Evolutionary conservation across 2,888 invertebrate genomes (phyloP).

Genomic region (Cephus sareptanus): DNA sequence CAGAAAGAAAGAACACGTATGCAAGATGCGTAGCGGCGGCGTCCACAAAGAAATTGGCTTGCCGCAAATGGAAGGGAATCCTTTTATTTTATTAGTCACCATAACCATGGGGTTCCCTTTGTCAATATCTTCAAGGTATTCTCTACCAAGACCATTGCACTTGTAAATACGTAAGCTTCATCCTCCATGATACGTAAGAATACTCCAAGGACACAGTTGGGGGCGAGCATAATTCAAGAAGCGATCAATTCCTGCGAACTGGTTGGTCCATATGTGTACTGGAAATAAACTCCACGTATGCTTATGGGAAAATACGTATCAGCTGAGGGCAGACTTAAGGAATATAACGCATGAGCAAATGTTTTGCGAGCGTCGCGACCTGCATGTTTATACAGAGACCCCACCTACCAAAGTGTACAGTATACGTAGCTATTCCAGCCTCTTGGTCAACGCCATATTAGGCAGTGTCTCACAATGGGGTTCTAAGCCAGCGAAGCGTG

Average conservation of each 20-base stretch:
- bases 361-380: not conserved
- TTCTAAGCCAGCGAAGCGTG: slow-evolving; percentile 18
- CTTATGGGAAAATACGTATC: not conserved
- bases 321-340: not conserved
- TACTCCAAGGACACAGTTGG: not conserved
- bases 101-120: not conserved
- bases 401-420: not conserved
- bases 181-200: not conserved
- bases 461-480: slow-evolving; percentile 21
- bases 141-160: not conserved
- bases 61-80: slow-evolving; percentile 15
- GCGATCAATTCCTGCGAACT: not conserved
- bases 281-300: not conserved
- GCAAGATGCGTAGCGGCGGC: slow-evolving; percentile 29
- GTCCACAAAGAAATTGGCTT: slow-evolving; percentile 26
- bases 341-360: not conserved
- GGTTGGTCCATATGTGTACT: not conserved
- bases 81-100: slow-evolving; percentile 21
- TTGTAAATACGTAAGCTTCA: not conserved
- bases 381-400: not conserved
- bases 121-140: not conserved
- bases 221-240: not conserved
- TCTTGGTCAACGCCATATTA: slow-evolving; percentile 13
- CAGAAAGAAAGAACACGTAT: slow-evolving; percentile 26
- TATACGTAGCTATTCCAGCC: not conserved